Percentiles rank a stretch among this genome's conserved stretches.
phyloP scores from a whole-genome alignment of 2,797 vertebrate genomes.

The Manis javanica region DNA sequence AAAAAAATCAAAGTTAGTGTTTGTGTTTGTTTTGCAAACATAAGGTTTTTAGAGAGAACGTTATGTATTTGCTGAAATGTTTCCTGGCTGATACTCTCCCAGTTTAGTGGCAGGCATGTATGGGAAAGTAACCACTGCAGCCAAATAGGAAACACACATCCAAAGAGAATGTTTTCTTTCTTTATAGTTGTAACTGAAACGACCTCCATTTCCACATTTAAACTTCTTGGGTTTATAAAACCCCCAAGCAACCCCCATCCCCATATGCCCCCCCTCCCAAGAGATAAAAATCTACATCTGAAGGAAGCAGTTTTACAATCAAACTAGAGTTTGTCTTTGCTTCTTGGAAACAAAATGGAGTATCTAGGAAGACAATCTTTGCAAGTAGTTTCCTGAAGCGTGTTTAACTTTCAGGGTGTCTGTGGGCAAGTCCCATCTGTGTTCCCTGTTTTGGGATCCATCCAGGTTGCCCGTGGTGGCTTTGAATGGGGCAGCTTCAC shows the following conservation, averaged over 20 bases:
- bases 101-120: neutral
- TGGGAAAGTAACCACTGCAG: neutral
- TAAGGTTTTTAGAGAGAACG: neutral
- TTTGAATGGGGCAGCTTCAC: slow-evolving; percentile 56
- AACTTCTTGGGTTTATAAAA: slow-evolving; percentile 39
- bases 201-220: neutral
- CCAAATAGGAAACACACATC: neutral
- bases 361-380: neutral
- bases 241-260: neutral
- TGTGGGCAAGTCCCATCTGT: slow-evolving; percentile 53
- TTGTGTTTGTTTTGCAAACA: slow-evolving; percentile 10
- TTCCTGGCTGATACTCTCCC: neutral
- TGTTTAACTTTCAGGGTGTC: neutral
- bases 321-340: slow-evolving; percentile 7
- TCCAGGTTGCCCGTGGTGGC: neutral
- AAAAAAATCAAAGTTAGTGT: neutral
- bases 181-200: neutral
- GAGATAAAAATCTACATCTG: neutral
- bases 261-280: no score
- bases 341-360: neutral
- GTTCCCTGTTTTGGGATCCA: slow-evolving; percentile 65
- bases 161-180: neutral
- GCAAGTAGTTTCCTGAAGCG: neutral
- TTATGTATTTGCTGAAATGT: neutral
- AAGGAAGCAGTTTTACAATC: neutral